Evolutionary conservation across 1,140 invertebrate genomes (phyloP), one percentile per base, ranked within the genome.

Genomic region (Drosophila littoralis): DNA sequence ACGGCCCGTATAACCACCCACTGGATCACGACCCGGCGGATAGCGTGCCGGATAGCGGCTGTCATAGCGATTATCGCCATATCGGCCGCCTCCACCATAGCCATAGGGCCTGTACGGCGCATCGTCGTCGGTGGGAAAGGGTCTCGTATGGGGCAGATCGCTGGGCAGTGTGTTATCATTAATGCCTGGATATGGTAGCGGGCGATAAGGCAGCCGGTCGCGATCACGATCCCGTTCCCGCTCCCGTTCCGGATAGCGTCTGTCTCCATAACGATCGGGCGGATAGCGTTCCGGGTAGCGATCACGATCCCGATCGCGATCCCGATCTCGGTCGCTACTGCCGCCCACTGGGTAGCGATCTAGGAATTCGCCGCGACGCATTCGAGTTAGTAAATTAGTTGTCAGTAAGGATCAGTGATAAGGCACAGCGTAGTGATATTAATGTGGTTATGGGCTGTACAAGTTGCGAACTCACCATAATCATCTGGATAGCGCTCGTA

Each of bases 341-440:
- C 69, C 93, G 67, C 76, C 66, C 46, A 74, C 67, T 48, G 92
- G 92, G 58, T 92, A 93, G 79, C 93, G 91, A 91, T 88, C 83
- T 88, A 61, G 43, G 59, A 40, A 22, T 45, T 67, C 48, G 40
- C 10, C 46, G 57, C 51, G 28, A n/a, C n/a, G 38, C 50, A 50
- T 55, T 55, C 13, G 60, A 38, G 81, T 91, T 85, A 85, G 84
- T 91, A n/a, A 69, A 76, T 82, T 82, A 79, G 83, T 81, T 79
- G 88, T 88, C 75, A 84, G 82, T 88, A 76, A 22, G 36, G 46
- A 28, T 42, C 48, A 48, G 75, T 78, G 78, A 52, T 40, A 15
- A 38, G 7, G 4, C 6, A 50, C 28, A 7, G 17, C 38, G 32
- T 48, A 40, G 66, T 77, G 82, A 42, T 50, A 84, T 85, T 84